phyloP scores from a whole-genome alignment of 2,113 vertebrate genomes.

The Himantopus leucocephalus region DNA sequence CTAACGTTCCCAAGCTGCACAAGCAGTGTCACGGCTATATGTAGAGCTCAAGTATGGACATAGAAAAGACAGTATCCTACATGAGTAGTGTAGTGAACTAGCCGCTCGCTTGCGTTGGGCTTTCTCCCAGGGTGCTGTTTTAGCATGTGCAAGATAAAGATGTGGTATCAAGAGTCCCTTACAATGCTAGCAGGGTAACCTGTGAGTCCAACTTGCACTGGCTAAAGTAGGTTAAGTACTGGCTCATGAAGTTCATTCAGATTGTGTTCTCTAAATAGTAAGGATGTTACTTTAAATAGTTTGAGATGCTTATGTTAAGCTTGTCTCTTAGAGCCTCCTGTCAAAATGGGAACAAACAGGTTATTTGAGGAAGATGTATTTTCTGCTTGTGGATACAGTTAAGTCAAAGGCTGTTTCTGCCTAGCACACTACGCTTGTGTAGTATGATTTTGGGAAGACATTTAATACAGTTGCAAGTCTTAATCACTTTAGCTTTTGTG shows the following conservation, averaged over 20 bases:
- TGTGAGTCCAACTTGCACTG: neutral
- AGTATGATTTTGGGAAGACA: neutral
- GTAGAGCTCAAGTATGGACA: neutral
- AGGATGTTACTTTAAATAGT: slow-evolving; percentile 34
- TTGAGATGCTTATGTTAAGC: slow-evolving; percentile 30
- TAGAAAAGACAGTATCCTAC: neutral
- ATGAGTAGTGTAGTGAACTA: neutral
- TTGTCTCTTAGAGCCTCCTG: neutral
- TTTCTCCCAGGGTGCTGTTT: neutral
- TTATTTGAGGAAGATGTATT: neutral
- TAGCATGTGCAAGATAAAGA: neutral
- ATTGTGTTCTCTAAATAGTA: slow-evolving; percentile 27
- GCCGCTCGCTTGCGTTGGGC: neutral
- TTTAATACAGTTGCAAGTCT: neutral
- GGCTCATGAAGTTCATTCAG: slow-evolving; percentile 18
- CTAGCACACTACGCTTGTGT: neutral
- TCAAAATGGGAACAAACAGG: neutral
- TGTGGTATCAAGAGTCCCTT: neutral
- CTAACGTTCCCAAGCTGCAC: neutral
- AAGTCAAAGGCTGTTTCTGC: neutral
- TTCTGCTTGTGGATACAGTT: neutral
- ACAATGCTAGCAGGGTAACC: neutral
- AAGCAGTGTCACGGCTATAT: neutral
- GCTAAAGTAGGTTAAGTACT: slow-evolving; percentile 25
- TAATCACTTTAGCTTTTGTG: neutral